Evolutionary conservation across 1,140 invertebrate species (phyloP).

Genomic region (Calliopsis andreniformis): DNA sequence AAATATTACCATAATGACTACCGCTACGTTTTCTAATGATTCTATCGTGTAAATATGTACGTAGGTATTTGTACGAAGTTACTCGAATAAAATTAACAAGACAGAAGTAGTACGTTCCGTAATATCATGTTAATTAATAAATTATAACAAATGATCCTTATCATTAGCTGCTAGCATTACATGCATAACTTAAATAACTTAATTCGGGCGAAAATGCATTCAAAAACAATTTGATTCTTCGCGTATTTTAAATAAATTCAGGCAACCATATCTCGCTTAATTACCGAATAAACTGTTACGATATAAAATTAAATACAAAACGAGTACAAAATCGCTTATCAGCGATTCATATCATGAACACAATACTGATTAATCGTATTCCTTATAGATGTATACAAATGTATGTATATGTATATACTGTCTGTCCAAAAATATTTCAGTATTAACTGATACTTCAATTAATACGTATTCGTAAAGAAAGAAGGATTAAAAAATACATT

Average conservation of each 20-base stretch:
- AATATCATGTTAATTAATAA: constrained; percentile 38
- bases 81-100: constrained; percentile 56
- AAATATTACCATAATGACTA: constrained; percentile 16
- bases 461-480: constrained; percentile 19
- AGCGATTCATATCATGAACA: constrained; percentile 19
- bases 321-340: constrained; percentile 17
- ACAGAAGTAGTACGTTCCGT: constrained; percentile 35
- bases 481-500: constrained; percentile 23
- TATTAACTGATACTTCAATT: constrained; percentile 39
- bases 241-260: constrained; percentile 12
- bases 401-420: constrained; percentile 30
- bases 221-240: neutral
- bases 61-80: constrained; percentile 44
- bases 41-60: constrained; percentile 52
- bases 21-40: constrained; percentile 28
- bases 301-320: constrained; percentile 43
- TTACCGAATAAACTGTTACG: neutral
- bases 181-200: neutral
- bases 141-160: constrained; percentile 33
- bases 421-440: constrained; percentile 38
- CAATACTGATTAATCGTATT: constrained; percentile 42
- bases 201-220: neutral
- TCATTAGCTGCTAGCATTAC: neutral
- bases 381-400: constrained; percentile 26
- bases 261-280: neutral